phyloP scores from a whole-genome alignment of 1,140 invertebrate genomes.

The Zelostemma sp. region DNA sequence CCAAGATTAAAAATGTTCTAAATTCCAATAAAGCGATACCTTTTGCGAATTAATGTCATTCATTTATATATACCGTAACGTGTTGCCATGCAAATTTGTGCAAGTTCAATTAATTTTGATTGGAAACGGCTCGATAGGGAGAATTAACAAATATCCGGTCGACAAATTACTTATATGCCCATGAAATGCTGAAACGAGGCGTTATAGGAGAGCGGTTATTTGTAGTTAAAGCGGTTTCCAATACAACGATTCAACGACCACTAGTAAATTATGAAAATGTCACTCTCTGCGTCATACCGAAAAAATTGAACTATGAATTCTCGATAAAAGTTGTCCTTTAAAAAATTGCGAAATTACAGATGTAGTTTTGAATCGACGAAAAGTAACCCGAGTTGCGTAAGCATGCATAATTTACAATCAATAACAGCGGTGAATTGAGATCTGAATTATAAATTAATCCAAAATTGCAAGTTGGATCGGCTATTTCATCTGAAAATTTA shows the following conservation, averaged over 20 bases:
- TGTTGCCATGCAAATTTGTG: too few species aligned
- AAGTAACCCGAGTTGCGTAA: not conserved
- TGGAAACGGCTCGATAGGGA: not conserved
- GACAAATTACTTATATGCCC: constrained; percentile 21
- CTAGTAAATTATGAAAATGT: not conserved
- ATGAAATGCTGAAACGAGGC: constrained; percentile 26
- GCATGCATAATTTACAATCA: not conserved
- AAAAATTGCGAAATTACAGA: too few species aligned
- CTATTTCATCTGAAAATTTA: too few species aligned
- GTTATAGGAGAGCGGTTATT: not conserved
- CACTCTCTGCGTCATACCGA: not conserved
- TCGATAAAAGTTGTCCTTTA: too few species aligned
- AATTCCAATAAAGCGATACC: too few species aligned
- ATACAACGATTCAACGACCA: not conserved
- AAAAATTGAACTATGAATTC: too few species aligned
- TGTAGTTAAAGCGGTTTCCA: not conserved
- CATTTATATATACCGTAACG: too few species aligned
- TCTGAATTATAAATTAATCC: not conserved
- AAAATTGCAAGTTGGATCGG: not conserved
- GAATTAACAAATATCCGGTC: constrained; percentile 26
- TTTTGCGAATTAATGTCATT: too few species aligned
- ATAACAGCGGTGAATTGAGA: not conserved
- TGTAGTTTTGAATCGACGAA: too few species aligned
- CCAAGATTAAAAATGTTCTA: too few species aligned
- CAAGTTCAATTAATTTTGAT: not conserved